Conservation (phyloP, 2,888 invertebrate species). For the Galeruca laticollis region DNA sequence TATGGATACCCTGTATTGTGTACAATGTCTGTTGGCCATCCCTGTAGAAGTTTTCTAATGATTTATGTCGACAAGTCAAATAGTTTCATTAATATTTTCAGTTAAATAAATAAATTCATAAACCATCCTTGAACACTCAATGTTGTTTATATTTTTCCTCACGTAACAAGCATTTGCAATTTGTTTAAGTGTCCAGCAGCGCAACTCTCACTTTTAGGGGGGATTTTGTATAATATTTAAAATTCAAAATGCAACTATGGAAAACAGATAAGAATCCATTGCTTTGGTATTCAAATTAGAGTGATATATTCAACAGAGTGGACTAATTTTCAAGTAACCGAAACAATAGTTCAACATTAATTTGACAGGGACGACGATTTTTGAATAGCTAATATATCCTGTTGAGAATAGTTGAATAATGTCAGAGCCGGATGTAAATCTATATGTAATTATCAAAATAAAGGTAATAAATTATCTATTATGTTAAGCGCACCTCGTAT, state of each 20-base stretch:
- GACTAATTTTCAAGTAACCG: not conserved
- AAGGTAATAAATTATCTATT: too few relatives aligned
- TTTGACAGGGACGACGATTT: not conserved
- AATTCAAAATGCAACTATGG: not conserved
- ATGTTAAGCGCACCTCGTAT: not conserved
- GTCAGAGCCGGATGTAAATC: not conserved
- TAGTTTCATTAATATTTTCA: slow-evolving; percentile 12
- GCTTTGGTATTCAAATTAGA: not conserved
- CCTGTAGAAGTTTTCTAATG: not conserved
- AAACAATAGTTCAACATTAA: not conserved
- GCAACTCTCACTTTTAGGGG: not conserved
- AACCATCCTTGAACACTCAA: slow-evolving; percentile 10
- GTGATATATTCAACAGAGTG: not conserved
- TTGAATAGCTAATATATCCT: not conserved
- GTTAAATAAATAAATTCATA: not conserved
- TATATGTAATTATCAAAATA: not conserved
- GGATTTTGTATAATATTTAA: not conserved
- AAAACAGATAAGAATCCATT: not conserved
- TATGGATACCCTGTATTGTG: too few relatives aligned
- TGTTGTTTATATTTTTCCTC: slow-evolving; percentile 2
- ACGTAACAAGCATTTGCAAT: slow-evolving; percentile 14
- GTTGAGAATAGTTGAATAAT: not conserved
- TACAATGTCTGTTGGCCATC: not conserved
- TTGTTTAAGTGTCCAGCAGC: slow-evolving; percentile 2
- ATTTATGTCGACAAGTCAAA: not conserved